phyloP scores from a whole-genome alignment of 2,797 vertebrate species.

The Leptatherina wallacei region DNA sequence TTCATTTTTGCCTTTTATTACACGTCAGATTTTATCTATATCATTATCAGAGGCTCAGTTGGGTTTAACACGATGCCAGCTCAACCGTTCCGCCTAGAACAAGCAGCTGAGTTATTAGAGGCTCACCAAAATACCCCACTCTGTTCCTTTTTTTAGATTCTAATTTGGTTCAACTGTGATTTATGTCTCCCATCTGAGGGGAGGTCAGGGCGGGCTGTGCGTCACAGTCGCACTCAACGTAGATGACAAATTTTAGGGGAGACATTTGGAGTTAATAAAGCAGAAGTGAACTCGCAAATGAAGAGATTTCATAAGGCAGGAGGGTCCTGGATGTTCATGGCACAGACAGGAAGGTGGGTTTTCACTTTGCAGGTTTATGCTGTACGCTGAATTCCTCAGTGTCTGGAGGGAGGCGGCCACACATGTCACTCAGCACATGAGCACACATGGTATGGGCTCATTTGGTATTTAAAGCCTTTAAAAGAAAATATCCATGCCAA shows the following conservation, averaged over 20 bases:
- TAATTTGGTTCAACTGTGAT: slow-evolving; percentile 79
- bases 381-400: slow-evolving; percentile 42
- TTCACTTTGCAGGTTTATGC: slow-evolving; percentile 33
- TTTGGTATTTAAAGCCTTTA: slow-evolving; percentile 49
- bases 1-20: slow-evolving; percentile 15
- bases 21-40: slow-evolving; percentile 16
- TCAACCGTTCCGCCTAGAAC: slow-evolving; percentile 67
- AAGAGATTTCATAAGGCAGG: slow-evolving; percentile 56
- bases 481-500: slow-evolving; percentile 50
- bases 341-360: slow-evolving; percentile 14
- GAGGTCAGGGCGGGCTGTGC: slow-evolving; percentile 48
- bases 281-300: slow-evolving; percentile 60
- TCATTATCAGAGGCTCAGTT: slow-evolving; percentile 32
- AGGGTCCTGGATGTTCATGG: slow-evolving; percentile 10
- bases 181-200: slow-evolving; percentile 76
- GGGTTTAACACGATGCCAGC: slow-evolving; percentile 48
- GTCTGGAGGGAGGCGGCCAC: slow-evolving; percentile 41
- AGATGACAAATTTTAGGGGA: slow-evolving; percentile 67
- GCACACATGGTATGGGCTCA: slow-evolving; percentile 49
- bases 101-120: slow-evolving; percentile 67
- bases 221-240: slow-evolving; percentile 70
- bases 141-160: slow-evolving; percentile 79
- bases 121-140: slow-evolving; percentile 69
- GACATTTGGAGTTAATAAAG: slow-evolving; percentile 66
- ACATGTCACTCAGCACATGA: slow-evolving; percentile 57